A percentile compares a stretch with the other conserved stretches of the same genome.
Evolutionary conservation across 2,113 vertebrate species (phyloP).

Genomic region (Vanacampus margaritifer): DNA sequence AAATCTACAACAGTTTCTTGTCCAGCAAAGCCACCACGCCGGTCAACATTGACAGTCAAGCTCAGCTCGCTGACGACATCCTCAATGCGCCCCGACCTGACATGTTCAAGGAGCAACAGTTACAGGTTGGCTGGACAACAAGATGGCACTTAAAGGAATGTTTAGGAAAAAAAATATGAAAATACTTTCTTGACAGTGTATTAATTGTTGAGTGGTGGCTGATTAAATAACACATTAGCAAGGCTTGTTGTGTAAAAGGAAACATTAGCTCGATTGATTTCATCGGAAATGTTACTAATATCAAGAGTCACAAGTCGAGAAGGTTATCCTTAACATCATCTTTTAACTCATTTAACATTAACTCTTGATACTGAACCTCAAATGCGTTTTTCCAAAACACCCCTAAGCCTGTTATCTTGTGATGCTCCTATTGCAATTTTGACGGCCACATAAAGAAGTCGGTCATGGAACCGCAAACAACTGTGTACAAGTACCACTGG

Average conservation of each 20-base stretch:
- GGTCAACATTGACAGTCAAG: slow-evolving; percentile 97
- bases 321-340: slow-evolving; percentile 11
- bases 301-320: slow-evolving; percentile 53
- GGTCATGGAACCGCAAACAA: not conserved
- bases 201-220: not conserved
- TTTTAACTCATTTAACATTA: slow-evolving; percentile 30
- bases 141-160: slow-evolving; percentile 1
- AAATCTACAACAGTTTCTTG: slow-evolving; percentile 95
- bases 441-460: not conserved
- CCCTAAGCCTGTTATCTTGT: not conserved
- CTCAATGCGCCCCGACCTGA: slow-evolving; percentile 88
- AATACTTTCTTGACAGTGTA: slow-evolving; percentile 8
- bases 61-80: slow-evolving; percentile 90
- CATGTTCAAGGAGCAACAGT: slow-evolving; percentile 97
- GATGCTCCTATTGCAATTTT: not conserved
- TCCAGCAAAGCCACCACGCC: slow-evolving; percentile 95
- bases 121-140: slow-evolving; percentile 77
- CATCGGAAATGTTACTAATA: slow-evolving; percentile 35
- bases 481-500: not conserved
- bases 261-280: slow-evolving; percentile 36
- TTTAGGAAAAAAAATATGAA: slow-evolving; percentile 17
- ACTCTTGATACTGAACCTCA: slow-evolving; percentile 5
- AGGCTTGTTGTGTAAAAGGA: slow-evolving; percentile 2
- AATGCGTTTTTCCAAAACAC: not conserved
- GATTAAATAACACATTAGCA: slow-evolving; percentile 10